Percentiles rank a stretch among this genome's conserved stretches.
Evolutionary conservation across 2,888 invertebrate genomes (phyloP).

Genomic region (Acrobasis consociella): DNA sequence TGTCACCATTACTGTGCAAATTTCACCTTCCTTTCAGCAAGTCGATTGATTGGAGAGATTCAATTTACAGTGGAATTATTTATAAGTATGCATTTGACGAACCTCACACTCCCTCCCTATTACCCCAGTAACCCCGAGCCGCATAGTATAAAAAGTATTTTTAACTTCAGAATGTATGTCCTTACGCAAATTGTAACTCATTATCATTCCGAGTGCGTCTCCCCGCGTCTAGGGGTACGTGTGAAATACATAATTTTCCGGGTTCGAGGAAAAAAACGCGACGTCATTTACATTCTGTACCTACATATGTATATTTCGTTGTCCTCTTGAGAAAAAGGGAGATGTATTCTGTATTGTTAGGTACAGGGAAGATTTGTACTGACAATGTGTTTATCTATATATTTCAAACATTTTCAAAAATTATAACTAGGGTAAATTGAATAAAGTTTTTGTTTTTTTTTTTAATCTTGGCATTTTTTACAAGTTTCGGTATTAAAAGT

Average conservation of each 20-base stretch:
- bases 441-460: too few relatives aligned
- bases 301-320: constrained; percentile 30
- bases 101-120: background rate
- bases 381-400: background rate
- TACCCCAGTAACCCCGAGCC: constrained; percentile 3
- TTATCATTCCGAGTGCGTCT: constrained; percentile 43
- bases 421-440: too few relatives aligned
- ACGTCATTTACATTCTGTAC: constrained; percentile 49
- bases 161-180: constrained; percentile 19
- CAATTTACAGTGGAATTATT: too few relatives aligned
- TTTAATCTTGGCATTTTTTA: too few relatives aligned
- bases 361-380: background rate
- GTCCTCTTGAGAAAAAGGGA: constrained; percentile 3
- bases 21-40: too few relatives aligned
- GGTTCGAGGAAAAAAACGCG: constrained; percentile 42
- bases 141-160: constrained; percentile 17
- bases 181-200: constrained; percentile 33
- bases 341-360: background rate
- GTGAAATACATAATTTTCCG: constrained; percentile 52
- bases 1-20: too few relatives aligned
- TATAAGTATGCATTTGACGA: background rate
- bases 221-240: constrained; percentile 42
- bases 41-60: too few relatives aligned
- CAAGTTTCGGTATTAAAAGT: too few relatives aligned
- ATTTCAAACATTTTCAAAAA: too few relatives aligned